These are phyloP conservation scores for Cryptoprocta ferox DNA, from an alignment of 2,797 vertebrate species.

Conservation along the genomic window DNA sequence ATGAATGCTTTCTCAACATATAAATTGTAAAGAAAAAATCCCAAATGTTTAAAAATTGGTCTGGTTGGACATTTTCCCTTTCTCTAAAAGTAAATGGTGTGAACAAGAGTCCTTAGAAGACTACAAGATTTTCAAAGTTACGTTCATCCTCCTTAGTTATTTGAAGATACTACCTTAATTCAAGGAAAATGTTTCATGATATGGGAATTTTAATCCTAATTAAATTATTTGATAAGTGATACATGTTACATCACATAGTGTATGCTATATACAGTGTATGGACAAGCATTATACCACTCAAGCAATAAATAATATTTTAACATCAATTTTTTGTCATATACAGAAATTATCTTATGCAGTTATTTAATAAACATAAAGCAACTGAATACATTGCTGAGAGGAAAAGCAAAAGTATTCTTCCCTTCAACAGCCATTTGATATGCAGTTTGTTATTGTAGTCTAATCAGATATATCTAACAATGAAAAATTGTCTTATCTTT, in stretches of 20 bases:
- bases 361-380: not conserved
- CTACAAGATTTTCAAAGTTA: not conserved
- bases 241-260: not conserved
- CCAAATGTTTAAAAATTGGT: not conserved
- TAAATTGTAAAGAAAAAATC: not conserved
- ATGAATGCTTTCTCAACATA: not conserved
- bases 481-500: slow-evolving; percentile 43
- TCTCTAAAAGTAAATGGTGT: not conserved
- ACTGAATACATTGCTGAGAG: not conserved
- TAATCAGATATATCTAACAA: slow-evolving; percentile 59
- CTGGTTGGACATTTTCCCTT: not conserved
- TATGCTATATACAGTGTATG: not conserved
- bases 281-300: not conserved
- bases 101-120: not conserved
- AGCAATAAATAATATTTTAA: not conserved
- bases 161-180: not conserved
- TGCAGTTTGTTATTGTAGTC: not conserved
- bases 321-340: not conserved
- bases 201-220: not conserved
- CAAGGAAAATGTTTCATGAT: not conserved
- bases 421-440: not conserved
- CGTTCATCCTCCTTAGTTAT: not conserved
- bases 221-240: not conserved
- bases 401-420: not conserved
- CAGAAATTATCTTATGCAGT: not conserved